These are phyloP conservation scores for Coilia nasus DNA, from an alignment of 2,797 vertebrate genomes.

Conservation along the genomic window DNA sequence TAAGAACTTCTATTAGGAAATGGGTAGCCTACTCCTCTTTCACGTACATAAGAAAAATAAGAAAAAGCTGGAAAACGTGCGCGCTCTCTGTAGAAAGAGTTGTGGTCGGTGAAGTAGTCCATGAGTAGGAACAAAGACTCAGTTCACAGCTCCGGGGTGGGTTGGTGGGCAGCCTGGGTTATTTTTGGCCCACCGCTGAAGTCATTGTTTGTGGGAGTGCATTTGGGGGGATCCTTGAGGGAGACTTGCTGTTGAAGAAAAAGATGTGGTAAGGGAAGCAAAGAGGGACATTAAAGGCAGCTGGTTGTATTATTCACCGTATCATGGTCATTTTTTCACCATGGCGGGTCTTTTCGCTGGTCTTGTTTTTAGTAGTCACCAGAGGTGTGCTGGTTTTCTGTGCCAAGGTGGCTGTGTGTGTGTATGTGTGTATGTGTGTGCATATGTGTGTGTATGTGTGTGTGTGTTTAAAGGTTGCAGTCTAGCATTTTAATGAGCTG, in stretches of 20 bases:
- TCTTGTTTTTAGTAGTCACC: slow-evolving; percentile 33
- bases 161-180: slow-evolving; percentile 37
- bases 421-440: slow-evolving; percentile 36
- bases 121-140: slow-evolving; percentile 40
- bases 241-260: slow-evolving; percentile 33
- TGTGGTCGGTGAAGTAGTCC: neutral
- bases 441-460: slow-evolving; percentile 35
- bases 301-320: slow-evolving; percentile 36
- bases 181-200: slow-evolving; percentile 40
- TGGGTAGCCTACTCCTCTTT: neutral
- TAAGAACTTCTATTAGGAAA: neutral
- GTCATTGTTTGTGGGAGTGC: slow-evolving; percentile 48
- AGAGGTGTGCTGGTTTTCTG: slow-evolving; percentile 29
- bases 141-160: slow-evolving; percentile 29
- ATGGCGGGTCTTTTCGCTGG: slow-evolving; percentile 8
- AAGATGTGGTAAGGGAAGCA: slow-evolving; percentile 37
- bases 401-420: slow-evolving; percentile 14
- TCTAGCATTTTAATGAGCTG: slow-evolving; percentile 48
- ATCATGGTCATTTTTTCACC: slow-evolving; percentile 20
- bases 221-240: slow-evolving; percentile 36
- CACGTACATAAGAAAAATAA: neutral
- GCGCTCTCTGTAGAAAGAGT: neutral
- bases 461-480: slow-evolving; percentile 28
- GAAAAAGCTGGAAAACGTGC: neutral
- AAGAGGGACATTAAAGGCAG: slow-evolving; percentile 35